Evolutionary conservation across 2,888 invertebrate species (phyloP).

Genomic region (Tromatobia lineatoria): DNA sequence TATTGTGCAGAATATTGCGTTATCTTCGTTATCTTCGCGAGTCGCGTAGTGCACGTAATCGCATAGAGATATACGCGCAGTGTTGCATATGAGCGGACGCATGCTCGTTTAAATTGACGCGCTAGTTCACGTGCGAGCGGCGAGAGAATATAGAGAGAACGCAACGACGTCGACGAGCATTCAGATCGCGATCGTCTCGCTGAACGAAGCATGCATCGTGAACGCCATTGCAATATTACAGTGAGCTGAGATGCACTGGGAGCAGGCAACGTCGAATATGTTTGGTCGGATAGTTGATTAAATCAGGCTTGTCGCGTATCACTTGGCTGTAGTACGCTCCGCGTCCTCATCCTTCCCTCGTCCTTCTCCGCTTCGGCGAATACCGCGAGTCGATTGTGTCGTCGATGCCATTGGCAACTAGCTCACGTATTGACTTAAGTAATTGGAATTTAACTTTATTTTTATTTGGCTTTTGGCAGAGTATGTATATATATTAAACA

Average conservation of each 20-base stretch:
- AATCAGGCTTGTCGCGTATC: conserved; percentile 65
- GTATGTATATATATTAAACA: too few species aligned
- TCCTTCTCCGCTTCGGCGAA: conserved; percentile 30
- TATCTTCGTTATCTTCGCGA: conserved; percentile 37
- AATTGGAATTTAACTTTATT: conserved; percentile 72
- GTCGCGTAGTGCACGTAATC: conserved; percentile 50
- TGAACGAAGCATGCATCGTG: conserved; percentile 43
- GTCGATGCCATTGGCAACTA: conserved; percentile 66
- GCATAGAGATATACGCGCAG: conserved; percentile 30
- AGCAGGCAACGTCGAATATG: conserved; percentile 49
- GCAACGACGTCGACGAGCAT: conserved; percentile 27
- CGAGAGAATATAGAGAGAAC: conserved; percentile 16
- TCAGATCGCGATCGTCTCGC: conserved; percentile 35
- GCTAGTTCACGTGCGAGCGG: conserved; percentile 30
- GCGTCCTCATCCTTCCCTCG: conserved; percentile 28
- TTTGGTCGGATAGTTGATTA: conserved; percentile 67
- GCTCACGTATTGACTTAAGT: conserved; percentile 71
- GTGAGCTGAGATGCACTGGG: conserved; percentile 20
- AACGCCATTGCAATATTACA: conserved; percentile 16
- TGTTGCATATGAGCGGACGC: conserved; percentile 59
- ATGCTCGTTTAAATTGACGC: conserved; percentile 60
- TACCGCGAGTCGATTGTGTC: conserved; percentile 51
- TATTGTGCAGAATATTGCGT: conserved; percentile 52
- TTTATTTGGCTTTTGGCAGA: too few species aligned
- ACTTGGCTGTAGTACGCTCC: conserved; percentile 64